phyloP scores from a whole-genome alignment of 2,113 vertebrate genomes.

The Raja brachyura region DNA sequence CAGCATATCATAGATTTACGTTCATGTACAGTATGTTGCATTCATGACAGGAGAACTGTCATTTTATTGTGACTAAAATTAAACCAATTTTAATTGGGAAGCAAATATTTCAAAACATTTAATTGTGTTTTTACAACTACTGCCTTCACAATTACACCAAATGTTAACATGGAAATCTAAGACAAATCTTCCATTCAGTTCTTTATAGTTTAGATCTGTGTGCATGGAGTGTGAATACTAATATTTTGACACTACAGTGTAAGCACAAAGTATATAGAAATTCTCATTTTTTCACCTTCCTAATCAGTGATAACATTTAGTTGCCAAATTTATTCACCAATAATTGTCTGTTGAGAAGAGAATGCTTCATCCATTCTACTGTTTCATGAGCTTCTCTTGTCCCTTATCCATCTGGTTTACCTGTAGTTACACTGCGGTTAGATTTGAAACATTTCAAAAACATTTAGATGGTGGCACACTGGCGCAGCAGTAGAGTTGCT shows the following conservation, averaged over 20 bases:
- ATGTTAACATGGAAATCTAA: background rate
- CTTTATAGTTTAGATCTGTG: background rate
- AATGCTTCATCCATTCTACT: background rate
- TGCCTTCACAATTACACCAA: background rate
- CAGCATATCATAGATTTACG: no score
- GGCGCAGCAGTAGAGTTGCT: no score
- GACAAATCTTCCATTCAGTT: background rate
- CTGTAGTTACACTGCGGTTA: background rate
- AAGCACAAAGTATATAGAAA: background rate
- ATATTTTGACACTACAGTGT: background rate
- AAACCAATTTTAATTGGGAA: background rate
- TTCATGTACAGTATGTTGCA: background rate
- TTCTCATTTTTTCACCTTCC: background rate
- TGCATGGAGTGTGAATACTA: background rate
- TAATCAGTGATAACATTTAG: background rate
- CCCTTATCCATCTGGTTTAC: background rate
- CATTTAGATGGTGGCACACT: no score
- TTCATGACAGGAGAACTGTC: background rate
- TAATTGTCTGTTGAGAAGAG: background rate
- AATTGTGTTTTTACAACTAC: background rate
- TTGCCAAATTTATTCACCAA: background rate
- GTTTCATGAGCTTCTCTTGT: background rate
- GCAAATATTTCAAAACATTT: background rate
- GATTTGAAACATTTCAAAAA: background rate
- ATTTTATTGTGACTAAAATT: background rate